Conservation (phyloP, 1,140 invertebrate genomes). For the Drosophila pruinosa region DNA sequence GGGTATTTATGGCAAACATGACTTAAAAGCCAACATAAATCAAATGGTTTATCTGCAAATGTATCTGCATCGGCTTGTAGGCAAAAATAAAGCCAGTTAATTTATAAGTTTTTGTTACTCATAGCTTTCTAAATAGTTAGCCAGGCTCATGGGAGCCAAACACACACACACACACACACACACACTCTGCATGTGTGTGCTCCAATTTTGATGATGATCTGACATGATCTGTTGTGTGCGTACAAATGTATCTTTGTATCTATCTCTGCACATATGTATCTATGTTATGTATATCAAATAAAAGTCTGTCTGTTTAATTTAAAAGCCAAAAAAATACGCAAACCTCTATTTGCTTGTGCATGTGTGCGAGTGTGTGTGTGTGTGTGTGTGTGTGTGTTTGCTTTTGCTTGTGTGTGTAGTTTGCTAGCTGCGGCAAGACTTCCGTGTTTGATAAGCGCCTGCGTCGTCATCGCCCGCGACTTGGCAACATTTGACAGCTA, state of each 20-base stretch:
- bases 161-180: not conserved
- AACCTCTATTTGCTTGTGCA: not conserved
- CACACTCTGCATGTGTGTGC: not conserved
- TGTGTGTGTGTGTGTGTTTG: slow-evolving; percentile 9
- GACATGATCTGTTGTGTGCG: slow-evolving; percentile 12
- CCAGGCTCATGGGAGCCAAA: slow-evolving; percentile 24
- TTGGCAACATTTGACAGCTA: slow-evolving; percentile 48
- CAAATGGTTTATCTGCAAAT: slow-evolving; percentile 4
- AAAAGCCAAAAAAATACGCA: slow-evolving; percentile 21
- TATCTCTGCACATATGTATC: not conserved
- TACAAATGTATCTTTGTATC: not conserved
- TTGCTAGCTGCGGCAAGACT: slow-evolving; percentile 57
- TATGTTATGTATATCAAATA: slow-evolving; percentile 2
- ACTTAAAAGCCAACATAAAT: slow-evolving; percentile 1
- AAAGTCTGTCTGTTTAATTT: slow-evolving; percentile 33
- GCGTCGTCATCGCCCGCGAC: slow-evolving; percentile 18
- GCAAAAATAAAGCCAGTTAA: slow-evolving; percentile 18
- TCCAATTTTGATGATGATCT: slow-evolving; percentile 19
- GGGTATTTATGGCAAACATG: slow-evolving; percentile 8
- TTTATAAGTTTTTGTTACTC: slow-evolving; percentile 31
- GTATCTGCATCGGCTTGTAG: slow-evolving; percentile 10
- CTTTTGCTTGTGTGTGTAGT: slow-evolving; percentile 19
- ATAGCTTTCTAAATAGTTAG: slow-evolving; percentile 41
- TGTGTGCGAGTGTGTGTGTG: slow-evolving; percentile 1
- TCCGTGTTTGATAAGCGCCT: slow-evolving; percentile 72